Evolutionary conservation across 2,888 invertebrate genomes (phyloP).

Genomic region (Rotaria macrura): DNA sequence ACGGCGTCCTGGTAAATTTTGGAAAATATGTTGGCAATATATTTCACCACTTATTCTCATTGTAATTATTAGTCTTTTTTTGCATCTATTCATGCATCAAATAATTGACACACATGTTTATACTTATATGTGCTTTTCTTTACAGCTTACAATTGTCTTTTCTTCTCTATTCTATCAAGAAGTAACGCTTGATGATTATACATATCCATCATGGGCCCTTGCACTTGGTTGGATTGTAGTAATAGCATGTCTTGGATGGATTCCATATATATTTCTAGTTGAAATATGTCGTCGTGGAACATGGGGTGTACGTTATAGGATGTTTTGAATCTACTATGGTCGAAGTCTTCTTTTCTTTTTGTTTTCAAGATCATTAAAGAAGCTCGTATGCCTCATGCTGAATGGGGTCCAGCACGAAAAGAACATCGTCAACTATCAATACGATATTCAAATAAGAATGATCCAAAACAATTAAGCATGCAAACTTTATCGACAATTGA

Average conservation of each 20-base stretch:
- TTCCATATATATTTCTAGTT: constrained; percentile 26
- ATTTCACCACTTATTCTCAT: not conserved
- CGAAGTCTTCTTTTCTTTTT: not conserved
- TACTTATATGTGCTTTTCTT: not conserved
- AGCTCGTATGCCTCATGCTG: not conserved
- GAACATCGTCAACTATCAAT: not conserved
- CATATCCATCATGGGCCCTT: constrained; percentile 29
- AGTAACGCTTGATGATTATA: constrained; percentile 28
- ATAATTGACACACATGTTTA: not conserved
- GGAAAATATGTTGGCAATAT: constrained; percentile 11
- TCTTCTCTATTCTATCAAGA: constrained; percentile 21
- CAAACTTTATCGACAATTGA: constrained; percentile 11
- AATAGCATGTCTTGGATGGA: constrained; percentile 22
- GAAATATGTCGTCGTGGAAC: constrained; percentile 16
- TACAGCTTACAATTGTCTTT: not conserved
- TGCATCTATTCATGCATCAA: not conserved
- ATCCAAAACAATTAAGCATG: not conserved
- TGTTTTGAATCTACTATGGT: not conserved
- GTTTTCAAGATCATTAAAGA: not conserved
- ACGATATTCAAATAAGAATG: not conserved
- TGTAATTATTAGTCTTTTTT: not conserved
- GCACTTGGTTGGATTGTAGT: constrained; percentile 32
- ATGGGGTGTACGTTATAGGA: not conserved
- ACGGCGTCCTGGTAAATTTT: constrained; percentile 39
- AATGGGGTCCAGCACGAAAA: not conserved